Evolutionary conservation across 2,797 vertebrate genomes (phyloP).

Genomic region (Ctenochaetus hawaiiensis): DNA sequence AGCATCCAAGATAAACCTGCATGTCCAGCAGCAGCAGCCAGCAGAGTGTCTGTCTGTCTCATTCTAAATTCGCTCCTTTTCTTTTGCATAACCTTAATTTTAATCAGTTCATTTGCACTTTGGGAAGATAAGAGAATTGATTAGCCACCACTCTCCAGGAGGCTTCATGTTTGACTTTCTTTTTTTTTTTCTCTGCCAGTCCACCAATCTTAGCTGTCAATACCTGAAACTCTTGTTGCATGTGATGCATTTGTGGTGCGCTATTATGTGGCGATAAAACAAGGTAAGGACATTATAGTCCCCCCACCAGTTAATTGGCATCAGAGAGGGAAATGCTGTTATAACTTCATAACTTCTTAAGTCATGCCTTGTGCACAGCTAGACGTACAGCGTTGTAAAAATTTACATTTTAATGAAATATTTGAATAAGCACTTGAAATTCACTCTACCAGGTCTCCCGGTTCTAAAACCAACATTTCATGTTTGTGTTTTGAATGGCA

Average conservation of each 20-base stretch:
- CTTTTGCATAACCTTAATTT: constrained; percentile 76
- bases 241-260: constrained; percentile 75
- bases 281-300: constrained; percentile 84
- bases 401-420: constrained; percentile 94
- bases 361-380: constrained; percentile 90
- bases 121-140: constrained; percentile 86
- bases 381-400: constrained; percentile 85
- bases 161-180: constrained; percentile 79
- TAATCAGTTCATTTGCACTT: constrained; percentile 85
- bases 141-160: constrained; percentile 76
- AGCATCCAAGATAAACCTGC: constrained; percentile 62
- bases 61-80: constrained; percentile 67
- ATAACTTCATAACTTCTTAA: constrained; percentile 90
- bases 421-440: constrained; percentile 92
- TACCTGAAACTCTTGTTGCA: constrained; percentile 79
- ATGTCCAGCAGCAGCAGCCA: constrained; percentile 20
- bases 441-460: constrained; percentile 87
- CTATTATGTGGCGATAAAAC: constrained; percentile 84
- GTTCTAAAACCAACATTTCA: constrained; percentile 88
- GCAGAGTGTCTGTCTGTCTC: constrained; percentile 44
- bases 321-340: constrained; percentile 82
- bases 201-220: constrained; percentile 78
- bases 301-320: constrained; percentile 84
- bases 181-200: constrained; percentile 33
- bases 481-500: constrained; percentile 92